Evolutionary conservation across 2,888 invertebrate species (phyloP).

Genomic region (Lithophane semibrunnea): DNA sequence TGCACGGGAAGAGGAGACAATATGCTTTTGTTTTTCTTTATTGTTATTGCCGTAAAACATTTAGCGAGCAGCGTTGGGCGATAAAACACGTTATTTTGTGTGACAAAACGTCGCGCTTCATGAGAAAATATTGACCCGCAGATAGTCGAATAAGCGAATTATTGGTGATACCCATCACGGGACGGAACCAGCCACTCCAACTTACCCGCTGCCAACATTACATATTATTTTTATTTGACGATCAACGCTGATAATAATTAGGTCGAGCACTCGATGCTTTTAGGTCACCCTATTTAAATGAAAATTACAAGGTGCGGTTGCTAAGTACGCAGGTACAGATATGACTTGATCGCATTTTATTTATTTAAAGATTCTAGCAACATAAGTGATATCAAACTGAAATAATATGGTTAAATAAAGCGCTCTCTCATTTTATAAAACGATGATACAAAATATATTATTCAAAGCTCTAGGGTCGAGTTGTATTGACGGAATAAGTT

Average conservation of each 20-base stretch:
- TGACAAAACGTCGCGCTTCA: constrained; percentile 90
- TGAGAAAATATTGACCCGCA: constrained; percentile 90
- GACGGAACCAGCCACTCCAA: constrained; percentile 75
- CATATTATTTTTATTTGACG: constrained; percentile 68
- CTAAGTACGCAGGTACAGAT: constrained; percentile 28
- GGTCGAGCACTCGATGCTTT: constrained; percentile 50
- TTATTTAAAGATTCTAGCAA: constrained; percentile 20
- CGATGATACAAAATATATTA: constrained; percentile 22
- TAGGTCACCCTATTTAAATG: constrained; percentile 47
- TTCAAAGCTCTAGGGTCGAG: constrained; percentile 9
- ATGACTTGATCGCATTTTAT: constrained; percentile 16
- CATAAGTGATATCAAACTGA: background rate
- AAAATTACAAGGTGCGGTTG: constrained; percentile 46
- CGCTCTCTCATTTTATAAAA: constrained; percentile 15
- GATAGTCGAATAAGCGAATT: constrained; percentile 89
- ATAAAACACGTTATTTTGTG: constrained; percentile 90
- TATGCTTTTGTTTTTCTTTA: constrained; percentile 90
- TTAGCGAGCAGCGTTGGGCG: constrained; percentile 84
- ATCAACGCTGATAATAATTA: constrained; percentile 56
- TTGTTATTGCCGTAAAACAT: constrained; percentile 90
- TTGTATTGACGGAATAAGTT: constrained; percentile 37
- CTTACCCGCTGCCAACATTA: constrained; percentile 63
- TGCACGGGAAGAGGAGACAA: constrained; percentile 83
- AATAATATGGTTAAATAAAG: constrained; percentile 12
- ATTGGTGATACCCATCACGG: constrained; percentile 79